Evolutionary conservation across 2,888 invertebrate species (phyloP), one percentile per base, ranked within the genome.

Genomic region (Zhuqinia jingwanae): DNA sequence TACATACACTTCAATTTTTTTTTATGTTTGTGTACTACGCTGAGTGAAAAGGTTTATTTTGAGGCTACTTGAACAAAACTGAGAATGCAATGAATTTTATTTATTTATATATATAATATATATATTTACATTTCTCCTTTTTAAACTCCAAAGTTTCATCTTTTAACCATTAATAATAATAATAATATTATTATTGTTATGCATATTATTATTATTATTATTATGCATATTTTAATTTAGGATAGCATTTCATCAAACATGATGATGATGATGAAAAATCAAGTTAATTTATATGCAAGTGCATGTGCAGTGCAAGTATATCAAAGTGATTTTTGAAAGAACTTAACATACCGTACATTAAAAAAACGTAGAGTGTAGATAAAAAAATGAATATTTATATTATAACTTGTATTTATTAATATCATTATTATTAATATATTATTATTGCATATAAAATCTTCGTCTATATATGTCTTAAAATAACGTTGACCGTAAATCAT

Each of bases 291-390:
- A n/a, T n/a, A 36, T 36, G 36, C 36, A 3, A 36, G 36, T 36
- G 45, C 63, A 63, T 13, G 50, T 60, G 78, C 78, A 78, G 78
- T 63, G 78, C 63, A 78, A 78, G 75, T 56, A n/a, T n/a, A 75
- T 75, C 47, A 20, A 75, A 45, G 78, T 78, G 78, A 78, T 78
- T 78, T 78, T 78, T 78, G 78, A 78, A 78, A 78, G 78, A 78
- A 78, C 78, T 78, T 78, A 77, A 60, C 45, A 77, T 56, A 77
- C 45, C 75, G 50, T 75, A 53, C 36, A 6, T 36, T n/a, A n/a
- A n/a, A n/a, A 36, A 8, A 36, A 36, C 56, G 56, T 50, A 42
- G 15, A 36, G 73, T n/a, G n/a, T 30, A 75, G 30, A 22, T 30
- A 70, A 20, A 78, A 36, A 63, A 77, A n/a, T n/a, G n/a, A 77